These are phyloP conservation scores for Melinopterus prodromus DNA, from an alignment of 2,888 invertebrate genomes.

Conservation along the genomic window DNA sequence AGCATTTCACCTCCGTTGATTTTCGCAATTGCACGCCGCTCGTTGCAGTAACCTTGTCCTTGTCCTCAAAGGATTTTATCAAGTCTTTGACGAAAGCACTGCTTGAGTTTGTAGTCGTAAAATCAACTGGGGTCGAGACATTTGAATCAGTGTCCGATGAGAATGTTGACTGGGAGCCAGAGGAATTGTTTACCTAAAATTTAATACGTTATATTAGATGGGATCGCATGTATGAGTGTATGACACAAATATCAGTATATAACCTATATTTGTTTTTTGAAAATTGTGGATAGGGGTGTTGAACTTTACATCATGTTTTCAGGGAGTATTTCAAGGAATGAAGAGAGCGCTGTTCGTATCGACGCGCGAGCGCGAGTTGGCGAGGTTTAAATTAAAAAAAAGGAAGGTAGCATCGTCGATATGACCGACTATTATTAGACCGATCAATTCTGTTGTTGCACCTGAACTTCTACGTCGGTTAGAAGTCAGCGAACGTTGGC, in stretches of 20 bases:
- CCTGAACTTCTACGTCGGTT: neutral
- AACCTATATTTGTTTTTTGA: neutral
- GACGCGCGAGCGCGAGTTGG: neutral
- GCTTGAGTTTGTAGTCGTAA: conserved; percentile 45
- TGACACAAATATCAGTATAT: neutral
- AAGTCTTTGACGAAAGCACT: conserved; percentile 47
- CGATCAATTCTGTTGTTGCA: neutral
- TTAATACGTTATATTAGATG: neutral
- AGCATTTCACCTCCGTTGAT: conserved; percentile 13
- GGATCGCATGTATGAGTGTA: no score
- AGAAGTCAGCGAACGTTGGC: neutral
- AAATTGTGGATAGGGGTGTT: neutral
- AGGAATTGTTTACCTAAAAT: neutral
- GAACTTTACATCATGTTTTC: neutral
- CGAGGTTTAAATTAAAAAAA: neutral
- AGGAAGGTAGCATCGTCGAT: neutral
- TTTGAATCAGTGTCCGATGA: conserved; percentile 61
- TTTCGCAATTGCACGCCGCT: conserved; percentile 17
- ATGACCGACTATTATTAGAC: neutral
- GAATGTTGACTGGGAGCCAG: conserved; percentile 45
- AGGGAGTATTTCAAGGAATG: neutral
- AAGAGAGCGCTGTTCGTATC: neutral
- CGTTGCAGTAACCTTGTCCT: conserved; percentile 22
- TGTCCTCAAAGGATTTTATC: conserved; percentile 52
- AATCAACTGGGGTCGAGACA: conserved; percentile 56